Base-by-base conservation (phyloP, 2,888 invertebrate species). In the Horisme vitalbata region DNA sequence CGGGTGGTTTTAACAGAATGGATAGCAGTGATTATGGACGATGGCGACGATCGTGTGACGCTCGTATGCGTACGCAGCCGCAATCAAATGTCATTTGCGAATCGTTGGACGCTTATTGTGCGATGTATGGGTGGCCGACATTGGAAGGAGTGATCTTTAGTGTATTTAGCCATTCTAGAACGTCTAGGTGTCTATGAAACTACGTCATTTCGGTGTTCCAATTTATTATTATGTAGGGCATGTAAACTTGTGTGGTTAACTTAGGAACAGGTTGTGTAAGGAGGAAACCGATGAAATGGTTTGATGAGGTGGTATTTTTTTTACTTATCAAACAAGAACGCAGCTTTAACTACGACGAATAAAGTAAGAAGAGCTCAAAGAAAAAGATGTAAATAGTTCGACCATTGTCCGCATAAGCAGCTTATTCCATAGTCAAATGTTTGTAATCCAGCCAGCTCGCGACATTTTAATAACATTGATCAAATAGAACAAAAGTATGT, bases 1-100 rank as follows among this genome's bases (percentile, higher is more conserved):
- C 84, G 87, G 89, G 87, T 87, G 83, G 89, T 90, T 90, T 90
- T 90, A 90, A 90, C 88, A 86, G 88, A 89, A 90, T 90, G 90
- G 87, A 90, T 90, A 89, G 88, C 90, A 77, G 89, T 90, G 90
- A 90, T 90, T 90, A 88, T 85, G 81, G 76, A 54, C 63, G 74
- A 65, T 68, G 68, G 74, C 70, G 67, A 67, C 72, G 75, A 75
- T 74, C 82, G 78, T 81, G 83, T 78, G 83, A 83, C 80, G 75
- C 67, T 64, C 56, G 52, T 59, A 68, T 61, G 65, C 71, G 65
- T 68, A 63, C 69, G 64, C 65, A 61, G 43, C 47, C 54, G 64
- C 49, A 72, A 72, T 71, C 70, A 67, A 66, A 63, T 66, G 64
- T 65, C 59, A 71, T 66, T 65, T 63, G 66, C 61, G 57, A 66